Evolutionary conservation across 1,140 invertebrate species (phyloP), one percentile per base, ranked within the genome.

Genomic region (Caenorhabditis remanei): DNA sequence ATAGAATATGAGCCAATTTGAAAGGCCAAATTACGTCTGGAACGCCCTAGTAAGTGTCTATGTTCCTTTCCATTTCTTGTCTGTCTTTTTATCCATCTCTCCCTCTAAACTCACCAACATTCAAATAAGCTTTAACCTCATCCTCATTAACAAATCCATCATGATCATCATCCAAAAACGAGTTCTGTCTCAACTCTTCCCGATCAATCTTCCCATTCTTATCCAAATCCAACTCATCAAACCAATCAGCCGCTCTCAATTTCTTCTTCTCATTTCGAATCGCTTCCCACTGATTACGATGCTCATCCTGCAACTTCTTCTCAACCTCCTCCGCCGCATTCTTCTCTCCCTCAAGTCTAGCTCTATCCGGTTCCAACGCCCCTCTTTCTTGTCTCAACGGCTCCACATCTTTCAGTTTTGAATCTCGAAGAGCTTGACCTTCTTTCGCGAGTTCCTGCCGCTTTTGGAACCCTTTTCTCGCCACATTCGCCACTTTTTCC

Each of bases 101-200:
- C 13, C 21, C 46, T 46, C 16, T 0, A 43, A 65, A 58, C 56
- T 32, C 7, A 14, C 79, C 87, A 16, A 92, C 93, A 85, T 93
- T 92, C 50, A 93, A 84, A 89, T 93, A 93, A 89, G 92, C 94
- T 92, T 95, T 95, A 6, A 95, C 95, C 93, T 98, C 96, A 90
- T 98, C 96, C 83, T 96, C 95, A 61, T 95, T 94, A 67, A 97
- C 96, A 85, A 94, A 94, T 9, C 97, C 96, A 94, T 99, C 96
- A 86, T 95, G 95, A 93, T 98, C 95, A 89, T 95, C 95, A 93
- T 98, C 97, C 94, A 98, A 96, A 61, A 95, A 95, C 53, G 94
- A 93, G 88, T 95, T 94, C 8, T 95, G 94, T 93, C 95, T 95
- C 14, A 99, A 93, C 93, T 99, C 97, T 79, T 94, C 94, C 56